phyloP scores from a whole-genome alignment of 2,113 vertebrate species.

The Mus pahari region DNA sequence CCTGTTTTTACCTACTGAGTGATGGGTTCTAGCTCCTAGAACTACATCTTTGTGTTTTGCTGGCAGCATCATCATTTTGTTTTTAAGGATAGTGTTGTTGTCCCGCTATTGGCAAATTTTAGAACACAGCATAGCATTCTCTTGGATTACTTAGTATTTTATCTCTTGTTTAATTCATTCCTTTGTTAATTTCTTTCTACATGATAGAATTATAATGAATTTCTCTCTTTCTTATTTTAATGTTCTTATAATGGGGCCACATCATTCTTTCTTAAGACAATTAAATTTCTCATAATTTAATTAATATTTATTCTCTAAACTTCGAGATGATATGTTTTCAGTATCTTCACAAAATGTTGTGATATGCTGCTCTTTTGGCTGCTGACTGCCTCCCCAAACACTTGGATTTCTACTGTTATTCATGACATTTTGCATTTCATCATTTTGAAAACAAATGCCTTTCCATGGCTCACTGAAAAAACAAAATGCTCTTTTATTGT shows the following conservation, averaged over 20 bases:
- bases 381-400: background rate
- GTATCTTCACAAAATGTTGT: background rate
- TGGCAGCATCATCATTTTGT: background rate
- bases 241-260: background rate
- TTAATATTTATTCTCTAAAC: background rate
- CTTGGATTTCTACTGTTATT: background rate
- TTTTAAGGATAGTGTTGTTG: background rate
- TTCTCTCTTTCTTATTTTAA: constrained; percentile 4
- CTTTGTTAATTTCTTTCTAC: background rate
- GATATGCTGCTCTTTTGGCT: background rate
- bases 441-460: background rate
- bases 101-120: background rate
- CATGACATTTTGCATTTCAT: background rate
- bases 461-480: background rate
- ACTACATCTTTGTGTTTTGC: background rate
- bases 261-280: background rate
- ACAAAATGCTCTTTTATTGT: background rate
- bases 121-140: background rate
- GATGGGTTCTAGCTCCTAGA: background rate
- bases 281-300: background rate
- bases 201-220: background rate
- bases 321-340: background rate
- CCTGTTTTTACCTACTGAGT: background rate
- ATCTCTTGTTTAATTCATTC: background rate
- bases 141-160: background rate